Evolutionary conservation across 2,113 vertebrate genomes (phyloP), one percentile per base, ranked within the genome.

Genomic region (Rynchops niger): DNA sequence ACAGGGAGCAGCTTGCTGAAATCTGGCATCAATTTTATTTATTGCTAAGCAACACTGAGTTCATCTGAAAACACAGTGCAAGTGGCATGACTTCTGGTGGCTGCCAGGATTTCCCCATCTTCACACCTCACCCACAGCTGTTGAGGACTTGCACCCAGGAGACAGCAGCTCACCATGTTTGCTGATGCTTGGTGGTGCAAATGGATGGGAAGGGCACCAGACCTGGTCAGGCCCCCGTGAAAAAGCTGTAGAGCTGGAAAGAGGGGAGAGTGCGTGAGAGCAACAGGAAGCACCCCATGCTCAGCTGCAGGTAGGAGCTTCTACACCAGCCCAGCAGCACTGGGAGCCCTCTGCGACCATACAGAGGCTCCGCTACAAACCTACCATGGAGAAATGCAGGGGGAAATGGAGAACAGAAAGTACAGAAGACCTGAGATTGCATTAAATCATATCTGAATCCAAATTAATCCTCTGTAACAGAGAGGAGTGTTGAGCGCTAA

Each of bases 111-210:
- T 67, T 61, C n/a, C 49, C 34, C 15, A 5, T n/a, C 45, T 12
- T 84, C 47, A 78, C 61, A 52, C 61, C 38, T 73, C 36, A 40
- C 6, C 14, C 11, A 3, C 13, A 19, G 20, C 42, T 63, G 16
- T 43, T 1, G 10, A 61, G 21, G 32, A 9, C n/a, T 85, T 22
- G 0, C 5, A 23, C n/a, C 15, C 53, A 36, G 23, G 47, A 67
- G 58, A 53, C 1, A 2, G 56, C 67, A 85, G 59, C 8, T 47
- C 1, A 0, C 18, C 4, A 1, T 50, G 20, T 63, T 8, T 63
- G 38, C 29, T 50, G 58, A 36, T 72, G 40, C 22, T 71, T 18
- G 11, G 72, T 66, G 86, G 23, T 85, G 23, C 15, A 61, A 70
- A 66, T 5, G 62, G 50, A 11, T 30, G 47, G 17, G 21, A 85